phyloP scores from a whole-genome alignment of 1,140 invertebrate species.

The Bombus pascuorum region DNA sequence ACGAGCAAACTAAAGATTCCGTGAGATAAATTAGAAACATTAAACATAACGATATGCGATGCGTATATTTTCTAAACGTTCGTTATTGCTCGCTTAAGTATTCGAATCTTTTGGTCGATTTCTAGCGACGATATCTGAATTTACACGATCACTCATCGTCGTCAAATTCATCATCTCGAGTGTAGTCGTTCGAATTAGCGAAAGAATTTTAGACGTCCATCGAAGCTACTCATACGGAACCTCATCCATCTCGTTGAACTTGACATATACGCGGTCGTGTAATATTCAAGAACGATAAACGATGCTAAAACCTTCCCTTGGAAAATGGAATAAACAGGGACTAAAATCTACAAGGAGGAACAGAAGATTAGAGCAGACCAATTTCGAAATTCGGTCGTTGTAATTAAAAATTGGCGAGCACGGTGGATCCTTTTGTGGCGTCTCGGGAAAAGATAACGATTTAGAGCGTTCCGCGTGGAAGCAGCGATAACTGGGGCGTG shows the following conservation, averaged over 20 bases:
- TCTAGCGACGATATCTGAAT: too few species aligned
- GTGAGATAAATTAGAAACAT: background rate
- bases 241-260: too few species aligned
- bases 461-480: background rate
- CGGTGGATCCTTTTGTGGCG: background rate
- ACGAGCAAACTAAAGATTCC: background rate
- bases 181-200: too few species aligned
- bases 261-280: too few species aligned
- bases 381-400: background rate
- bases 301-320: background rate
- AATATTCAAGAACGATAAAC: background rate
- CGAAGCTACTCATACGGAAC: too few species aligned
- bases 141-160: too few species aligned
- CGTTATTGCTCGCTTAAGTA: background rate
- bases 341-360: background rate
- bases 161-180: too few species aligned
- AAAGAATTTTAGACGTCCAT: too few species aligned
- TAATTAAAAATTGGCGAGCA: slow-evolving; percentile 32
- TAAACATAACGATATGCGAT: background rate
- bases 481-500: slow-evolving; percentile 36
- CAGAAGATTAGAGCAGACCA: background rate
- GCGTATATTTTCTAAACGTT: background rate
- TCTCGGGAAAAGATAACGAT: slow-evolving; percentile 34
- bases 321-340: background rate
- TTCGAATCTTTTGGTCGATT: too few species aligned